phyloP scores from a whole-genome alignment of 2,797 vertebrate species.

The Ambastaia sidthimunki region DNA sequence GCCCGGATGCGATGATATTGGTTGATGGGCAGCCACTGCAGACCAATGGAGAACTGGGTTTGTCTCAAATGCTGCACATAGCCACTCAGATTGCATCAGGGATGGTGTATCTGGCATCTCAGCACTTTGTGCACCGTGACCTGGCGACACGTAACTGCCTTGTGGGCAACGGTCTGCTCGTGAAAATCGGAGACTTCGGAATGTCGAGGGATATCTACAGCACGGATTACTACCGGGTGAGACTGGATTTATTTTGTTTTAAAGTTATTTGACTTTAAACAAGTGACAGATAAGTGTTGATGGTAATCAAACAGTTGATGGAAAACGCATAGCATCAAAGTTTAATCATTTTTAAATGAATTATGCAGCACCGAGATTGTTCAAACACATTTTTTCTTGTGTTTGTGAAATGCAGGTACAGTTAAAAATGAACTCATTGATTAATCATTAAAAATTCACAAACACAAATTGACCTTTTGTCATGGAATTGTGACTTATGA shows the following conservation, averaged over 20 bases:
- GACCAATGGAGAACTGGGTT: constrained; percentile 91
- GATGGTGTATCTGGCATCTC: constrained; percentile 96
- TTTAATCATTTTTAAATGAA: constrained; percentile 15
- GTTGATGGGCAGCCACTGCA: constrained; percentile 95
- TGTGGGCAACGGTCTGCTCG: constrained; percentile 93
- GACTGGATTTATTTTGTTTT: constrained; percentile 45
- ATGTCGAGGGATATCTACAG: constrained; percentile 99
- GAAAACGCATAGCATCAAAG: background rate
- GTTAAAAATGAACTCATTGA: constrained; percentile 38
- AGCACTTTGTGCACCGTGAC: constrained; percentile 98
- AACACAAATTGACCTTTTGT: constrained; percentile 44
- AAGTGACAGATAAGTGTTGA: background rate
- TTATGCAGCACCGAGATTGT: constrained; percentile 7
- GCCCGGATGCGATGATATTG: constrained; percentile 94
- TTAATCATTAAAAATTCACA: constrained; percentile 45
- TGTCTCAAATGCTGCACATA: constrained; percentile 97
- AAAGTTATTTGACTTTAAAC: background rate
- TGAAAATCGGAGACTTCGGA: constrained; percentile 98
- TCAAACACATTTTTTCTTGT: constrained; percentile 20
- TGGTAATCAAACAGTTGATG: background rate
- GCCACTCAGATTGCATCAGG: constrained; percentile 95
- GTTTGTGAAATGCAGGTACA: constrained; percentile 32
- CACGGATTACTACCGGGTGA: constrained; percentile 99
- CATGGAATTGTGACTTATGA: constrained; percentile 31
- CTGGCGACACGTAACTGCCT: constrained; percentile 97